Base-by-base conservation (phyloP, 1,140 invertebrate genomes). In the Lanistes nyassanus region DNA sequence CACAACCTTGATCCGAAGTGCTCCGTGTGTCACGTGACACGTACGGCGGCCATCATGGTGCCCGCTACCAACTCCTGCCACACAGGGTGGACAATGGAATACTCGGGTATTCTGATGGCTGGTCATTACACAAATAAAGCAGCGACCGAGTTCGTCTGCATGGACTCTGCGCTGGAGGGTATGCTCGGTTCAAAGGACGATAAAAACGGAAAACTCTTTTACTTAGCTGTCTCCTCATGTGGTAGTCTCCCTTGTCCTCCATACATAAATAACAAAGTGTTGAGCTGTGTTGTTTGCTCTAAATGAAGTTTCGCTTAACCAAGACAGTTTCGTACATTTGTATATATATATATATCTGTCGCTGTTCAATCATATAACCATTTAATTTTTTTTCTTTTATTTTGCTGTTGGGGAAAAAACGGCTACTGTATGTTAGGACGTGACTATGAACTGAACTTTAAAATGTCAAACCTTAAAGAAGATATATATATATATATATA, bases 141-240 rank as follows among this genome's bases (percentile, higher is more conserved):
- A 2, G 51, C 69, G 0, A 58, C 60, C 31, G 47, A 80, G 29
- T 84, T 69, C 56, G 66, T 76, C 0, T 84, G 83, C 69, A 37
- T 84, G 26, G 83, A 84, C 53, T 62, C 71, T 51, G 58, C 76
- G 6, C 75, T 81, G 21, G 81, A 82, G 31, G 64, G 47, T 36
- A 58, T 72, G 23, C 13, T 37, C 19, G 69, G 64, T n/a, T 79
- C 80, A 13, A 23, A 76, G 1, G n/a, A 53, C 29, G 51, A 76
- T 19, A 51, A 81, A 47, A 36, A 82, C 23, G 81, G 79, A 21
- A 66, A 77, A 7, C 42, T 81, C 0, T 80, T 84, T 55, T 81
- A 81, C 56, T 47, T 42, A 2, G 81, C 81, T 0, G 37, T 58
- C 0, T 58, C 64, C 26, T n/a, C 55, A 2, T 80, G 79, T 58